phyloP scores from a whole-genome alignment of 2,888 invertebrate genomes.

The Heteropelma amictum region DNA sequence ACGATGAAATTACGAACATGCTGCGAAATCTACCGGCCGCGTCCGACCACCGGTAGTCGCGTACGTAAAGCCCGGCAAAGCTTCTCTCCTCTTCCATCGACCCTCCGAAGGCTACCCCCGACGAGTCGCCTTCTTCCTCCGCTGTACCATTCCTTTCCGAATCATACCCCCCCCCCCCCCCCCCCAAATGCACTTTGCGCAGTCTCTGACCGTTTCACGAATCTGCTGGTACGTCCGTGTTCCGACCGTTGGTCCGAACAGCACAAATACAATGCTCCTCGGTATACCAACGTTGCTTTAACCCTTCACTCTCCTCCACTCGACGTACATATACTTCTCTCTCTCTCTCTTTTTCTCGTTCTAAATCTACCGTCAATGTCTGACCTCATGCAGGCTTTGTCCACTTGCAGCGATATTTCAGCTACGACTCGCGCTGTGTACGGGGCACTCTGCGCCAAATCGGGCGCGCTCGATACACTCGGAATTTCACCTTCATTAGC shows the following conservation, averaged over 20 bases:
- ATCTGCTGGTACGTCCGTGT: slow-evolving; percentile 22
- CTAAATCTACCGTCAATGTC: slow-evolving; percentile 35
- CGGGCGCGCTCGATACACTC: too few species aligned
- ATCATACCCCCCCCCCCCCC: neutral
- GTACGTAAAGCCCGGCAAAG: slow-evolving; percentile 36
- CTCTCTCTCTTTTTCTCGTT: slow-evolving; percentile 17
- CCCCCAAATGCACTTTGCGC: neutral
- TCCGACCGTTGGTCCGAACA: slow-evolving; percentile 23
- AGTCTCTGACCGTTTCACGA: slow-evolving; percentile 38
- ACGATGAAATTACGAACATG: slow-evolving; percentile 55
- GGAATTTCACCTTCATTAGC: too few species aligned
- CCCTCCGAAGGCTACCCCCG: neutral
- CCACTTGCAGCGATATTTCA: slow-evolving; percentile 29
- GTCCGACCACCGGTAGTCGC: slow-evolving; percentile 47
- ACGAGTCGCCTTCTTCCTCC: too few species aligned
- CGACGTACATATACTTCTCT: neutral
- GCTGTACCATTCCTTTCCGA: slow-evolving; percentile 5
- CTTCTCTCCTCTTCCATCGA: neutral
- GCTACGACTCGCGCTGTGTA: slow-evolving; percentile 7
- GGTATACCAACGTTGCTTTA: too few species aligned
- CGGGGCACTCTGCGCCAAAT: neutral
- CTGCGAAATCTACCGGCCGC: slow-evolving; percentile 51
- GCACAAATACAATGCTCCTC: slow-evolving; percentile 27
- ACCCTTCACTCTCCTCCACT: neutral
- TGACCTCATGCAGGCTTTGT: slow-evolving; percentile 39